Base-by-base conservation (phyloP, 2,113 vertebrate species). In the Microtus montanus region DNA sequence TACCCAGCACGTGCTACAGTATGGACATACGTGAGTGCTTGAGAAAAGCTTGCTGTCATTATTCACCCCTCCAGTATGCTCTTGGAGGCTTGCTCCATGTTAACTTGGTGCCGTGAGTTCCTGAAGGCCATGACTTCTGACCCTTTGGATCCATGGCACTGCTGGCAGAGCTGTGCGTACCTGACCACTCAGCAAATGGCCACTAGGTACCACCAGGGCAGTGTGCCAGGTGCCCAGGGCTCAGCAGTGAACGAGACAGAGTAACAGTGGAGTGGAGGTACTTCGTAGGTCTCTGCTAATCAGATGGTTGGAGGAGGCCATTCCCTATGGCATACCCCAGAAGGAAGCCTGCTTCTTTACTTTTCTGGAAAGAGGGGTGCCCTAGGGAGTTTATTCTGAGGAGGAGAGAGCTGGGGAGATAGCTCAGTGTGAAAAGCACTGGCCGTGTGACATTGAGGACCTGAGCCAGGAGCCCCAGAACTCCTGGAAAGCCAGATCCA, bases 371-470 rank as follows among this genome's bases (percentile, higher is more conserved):
- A 24, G 77, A 90, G 26, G 54, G 33, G 19, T 80, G 28, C 77
- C 75, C 87, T 22, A 70, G 38, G 35, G 86, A 66, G 17, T 66
- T 93, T 66, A 80, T n/a, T 90, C 70, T 82, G 70, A 87, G 87
- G 70, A 89, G 87, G 19, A 91, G 35, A 52, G 13, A 35, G 24
- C 38, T 64, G 85, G 52, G 33, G 12, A 87, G 35, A 38, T 6
- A 17, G 24, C n/a, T 30, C 24, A 28, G 61, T 12, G 7, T 17
- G 82, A 19, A 84, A 84, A 85, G 61, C 38, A 66, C 38, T 44
- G 41, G 83, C 38, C 26, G 3, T 10, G 14, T 4, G 7, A 41
- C 12, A 7, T 7, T 41, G 28, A 19, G 58, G 24, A 6, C 30
- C 61, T 10, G 5, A 47, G 9, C 83, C 11, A 5, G 63, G 17